Evolutionary conservation across 1,140 invertebrate genomes (phyloP).

Genomic region (Scaptomyza montana): DNA sequence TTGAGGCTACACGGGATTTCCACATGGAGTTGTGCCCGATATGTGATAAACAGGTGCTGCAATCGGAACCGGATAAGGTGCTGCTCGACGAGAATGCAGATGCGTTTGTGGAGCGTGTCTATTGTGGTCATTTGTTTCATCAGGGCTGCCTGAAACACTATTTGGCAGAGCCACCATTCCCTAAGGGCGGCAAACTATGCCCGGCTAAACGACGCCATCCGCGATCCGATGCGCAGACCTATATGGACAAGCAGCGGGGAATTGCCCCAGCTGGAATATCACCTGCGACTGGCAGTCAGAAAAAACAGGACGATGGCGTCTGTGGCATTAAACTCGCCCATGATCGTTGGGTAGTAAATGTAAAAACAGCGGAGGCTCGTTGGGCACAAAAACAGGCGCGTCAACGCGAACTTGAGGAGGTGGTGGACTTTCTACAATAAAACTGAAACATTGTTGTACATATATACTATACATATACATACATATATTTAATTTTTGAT

Average conservation of each 20-base stretch:
- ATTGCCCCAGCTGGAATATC: not conserved
- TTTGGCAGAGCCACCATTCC: constrained; percentile 91
- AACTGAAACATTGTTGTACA: constrained; percentile 20
- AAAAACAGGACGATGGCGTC: constrained; percentile 38
- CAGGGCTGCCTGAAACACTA: constrained; percentile 89
- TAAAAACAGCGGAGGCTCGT: constrained; percentile 89
- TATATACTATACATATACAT: constrained; percentile 50
- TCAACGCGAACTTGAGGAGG: constrained; percentile 89
- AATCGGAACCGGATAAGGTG: constrained; percentile 85
- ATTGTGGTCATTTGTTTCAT: constrained; percentile 91
- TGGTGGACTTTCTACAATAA: constrained; percentile 88
- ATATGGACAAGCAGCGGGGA: constrained; percentile 49
- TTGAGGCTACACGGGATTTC: constrained; percentile 86
- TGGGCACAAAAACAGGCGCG: constrained; percentile 92
- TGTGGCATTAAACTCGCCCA: constrained; percentile 89
- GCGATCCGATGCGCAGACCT: constrained; percentile 74
- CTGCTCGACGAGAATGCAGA: constrained; percentile 86
- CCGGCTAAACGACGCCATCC: constrained; percentile 74
- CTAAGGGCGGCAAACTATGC: constrained; percentile 85
- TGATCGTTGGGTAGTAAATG: constrained; percentile 90
- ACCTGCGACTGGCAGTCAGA: not conserved
- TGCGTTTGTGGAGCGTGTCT: constrained; percentile 88
- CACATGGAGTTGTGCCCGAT: constrained; percentile 87
- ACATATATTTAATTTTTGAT: constrained; percentile 58
- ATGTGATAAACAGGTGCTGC: constrained; percentile 87